Conservation (phyloP, 2,113 vertebrate genomes). For the Patagioenas fasciata region DNA sequence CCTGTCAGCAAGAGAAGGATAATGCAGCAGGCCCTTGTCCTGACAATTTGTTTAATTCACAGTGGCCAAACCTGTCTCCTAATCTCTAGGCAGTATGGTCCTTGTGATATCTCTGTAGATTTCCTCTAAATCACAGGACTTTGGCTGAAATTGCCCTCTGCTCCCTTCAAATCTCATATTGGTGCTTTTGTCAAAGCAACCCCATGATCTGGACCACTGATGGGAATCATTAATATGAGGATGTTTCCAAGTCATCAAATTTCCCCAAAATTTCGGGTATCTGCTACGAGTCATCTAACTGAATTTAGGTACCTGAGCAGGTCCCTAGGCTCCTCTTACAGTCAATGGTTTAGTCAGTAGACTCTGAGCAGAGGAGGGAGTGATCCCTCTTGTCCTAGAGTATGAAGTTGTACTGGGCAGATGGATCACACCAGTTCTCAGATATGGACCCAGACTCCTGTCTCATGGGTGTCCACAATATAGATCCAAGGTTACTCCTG, state of each 20-base stretch:
- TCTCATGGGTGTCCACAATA: not conserved
- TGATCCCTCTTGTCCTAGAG: not conserved
- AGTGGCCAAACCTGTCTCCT: not conserved
- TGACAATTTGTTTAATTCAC: not conserved
- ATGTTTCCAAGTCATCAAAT: not conserved
- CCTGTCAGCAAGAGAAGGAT: not conserved
- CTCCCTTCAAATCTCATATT: not conserved
- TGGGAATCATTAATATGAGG: not conserved
- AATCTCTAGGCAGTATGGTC: not conserved
- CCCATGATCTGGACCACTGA: not conserved
- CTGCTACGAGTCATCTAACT: not conserved
- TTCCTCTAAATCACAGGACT: not conserved
- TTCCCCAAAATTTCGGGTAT: not conserved
- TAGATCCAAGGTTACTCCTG: not conserved
- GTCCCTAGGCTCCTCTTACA: not conserved
- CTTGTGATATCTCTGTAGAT: not conserved
- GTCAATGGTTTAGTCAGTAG: not conserved
- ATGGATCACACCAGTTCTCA: not conserved
- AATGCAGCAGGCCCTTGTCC: not conserved
- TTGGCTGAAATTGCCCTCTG: not conserved
- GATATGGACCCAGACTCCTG: not conserved
- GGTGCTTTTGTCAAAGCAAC: not conserved
- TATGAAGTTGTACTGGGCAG: rapidly evolving
- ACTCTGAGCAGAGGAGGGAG: not conserved
- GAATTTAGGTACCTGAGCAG: not conserved